A percentile compares a stretch with the other conserved stretches of the same genome.
These are phyloP conservation scores for Cygnus buccinator DNA, from an alignment of 2,113 vertebrate species.

Conservation along the genomic window DNA sequence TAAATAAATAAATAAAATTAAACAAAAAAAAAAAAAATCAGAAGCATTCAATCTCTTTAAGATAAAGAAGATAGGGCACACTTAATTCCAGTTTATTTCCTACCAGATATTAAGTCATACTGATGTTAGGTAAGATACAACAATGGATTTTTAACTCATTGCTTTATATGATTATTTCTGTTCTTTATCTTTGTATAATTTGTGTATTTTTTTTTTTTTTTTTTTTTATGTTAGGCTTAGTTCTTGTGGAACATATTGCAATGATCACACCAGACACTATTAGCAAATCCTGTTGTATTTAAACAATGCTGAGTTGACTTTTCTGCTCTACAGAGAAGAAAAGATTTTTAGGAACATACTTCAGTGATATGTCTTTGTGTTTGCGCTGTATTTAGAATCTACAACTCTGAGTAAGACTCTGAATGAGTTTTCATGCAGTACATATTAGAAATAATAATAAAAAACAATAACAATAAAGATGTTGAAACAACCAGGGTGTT, in stretches of 20 bases:
- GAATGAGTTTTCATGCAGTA: not conserved
- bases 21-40: not conserved
- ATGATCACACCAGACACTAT: not conserved
- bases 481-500: not conserved
- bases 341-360: not conserved
- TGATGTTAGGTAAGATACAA: not conserved
- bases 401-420: accelerated
- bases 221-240: not conserved
- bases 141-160: not conserved
- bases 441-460: not conserved
- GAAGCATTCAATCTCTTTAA: not conserved
- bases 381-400: not conserved
- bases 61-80: not conserved
- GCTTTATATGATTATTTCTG: not conserved
- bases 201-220: not conserved
- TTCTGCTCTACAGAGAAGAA: not conserved
- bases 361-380: not conserved
- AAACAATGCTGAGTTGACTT: not conserved
- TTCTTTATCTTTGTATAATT: not conserved
- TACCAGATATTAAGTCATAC: conserved; percentile 23
- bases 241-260: not conserved
- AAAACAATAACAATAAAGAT: not conserved
- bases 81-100: conserved; percentile 1
- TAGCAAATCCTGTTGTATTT: not conserved
- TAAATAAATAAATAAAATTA: not conserved